phyloP scores from a whole-genome alignment of 2,113 vertebrate species.

The Gnathonemus longibarbis region DNA sequence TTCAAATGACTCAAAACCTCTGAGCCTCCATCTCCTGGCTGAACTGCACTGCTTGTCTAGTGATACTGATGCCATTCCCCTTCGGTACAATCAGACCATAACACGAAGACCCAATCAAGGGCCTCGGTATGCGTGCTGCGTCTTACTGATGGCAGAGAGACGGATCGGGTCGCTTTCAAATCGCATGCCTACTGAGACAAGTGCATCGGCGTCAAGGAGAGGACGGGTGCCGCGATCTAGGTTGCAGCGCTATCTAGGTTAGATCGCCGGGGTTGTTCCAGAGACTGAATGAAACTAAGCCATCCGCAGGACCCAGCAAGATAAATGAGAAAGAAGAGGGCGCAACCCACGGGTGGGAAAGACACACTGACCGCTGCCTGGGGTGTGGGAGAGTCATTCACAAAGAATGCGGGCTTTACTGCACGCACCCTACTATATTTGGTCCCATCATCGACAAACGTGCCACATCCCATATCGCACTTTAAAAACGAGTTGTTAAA shows the following conservation, averaged over 20 bases:
- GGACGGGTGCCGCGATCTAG: neutral
- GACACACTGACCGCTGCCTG: neutral
- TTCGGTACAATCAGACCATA: neutral
- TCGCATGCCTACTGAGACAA: neutral
- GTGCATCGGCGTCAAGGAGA: neutral
- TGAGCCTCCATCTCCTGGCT: neutral
- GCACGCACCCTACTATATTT: neutral
- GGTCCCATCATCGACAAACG: neutral
- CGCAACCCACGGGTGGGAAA: neutral
- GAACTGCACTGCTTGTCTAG: slow-evolving; percentile 20
- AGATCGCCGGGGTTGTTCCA: neutral
- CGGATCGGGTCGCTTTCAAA: neutral
- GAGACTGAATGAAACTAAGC: neutral
- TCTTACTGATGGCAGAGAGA: neutral
- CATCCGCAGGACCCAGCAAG: neutral
- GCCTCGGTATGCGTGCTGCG: neutral
- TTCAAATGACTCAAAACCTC: slow-evolving; percentile 5
- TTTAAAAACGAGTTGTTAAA: neutral
- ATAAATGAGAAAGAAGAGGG: neutral
- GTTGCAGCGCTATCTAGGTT: neutral
- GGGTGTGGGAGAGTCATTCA: neutral
- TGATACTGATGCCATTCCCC: slow-evolving; percentile 14
- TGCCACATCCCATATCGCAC: neutral
- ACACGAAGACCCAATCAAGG: neutral
- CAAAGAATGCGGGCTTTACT: neutral